Evolutionary conservation across 2,113 vertebrate species (phyloP).

Genomic region (Brienomyrus longianalis): DNA sequence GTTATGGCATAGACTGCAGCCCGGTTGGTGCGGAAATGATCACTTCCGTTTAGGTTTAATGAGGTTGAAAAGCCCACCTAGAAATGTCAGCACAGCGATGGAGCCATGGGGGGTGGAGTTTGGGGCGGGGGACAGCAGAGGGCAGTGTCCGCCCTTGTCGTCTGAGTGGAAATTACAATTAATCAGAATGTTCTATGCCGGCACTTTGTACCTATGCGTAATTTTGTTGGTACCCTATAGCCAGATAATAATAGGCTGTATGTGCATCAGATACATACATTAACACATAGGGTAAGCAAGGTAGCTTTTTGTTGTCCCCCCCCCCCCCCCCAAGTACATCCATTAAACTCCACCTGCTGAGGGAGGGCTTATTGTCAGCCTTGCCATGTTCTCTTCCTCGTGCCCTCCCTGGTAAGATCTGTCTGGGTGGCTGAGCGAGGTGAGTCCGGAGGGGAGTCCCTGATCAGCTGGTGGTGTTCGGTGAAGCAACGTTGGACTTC

Average conservation of each 20-base stretch:
- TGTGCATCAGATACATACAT: background rate
- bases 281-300: background rate
- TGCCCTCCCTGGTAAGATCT: background rate
- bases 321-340: background rate
- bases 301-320: background rate
- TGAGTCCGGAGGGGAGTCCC: background rate
- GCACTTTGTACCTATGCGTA: background rate
- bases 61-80: background rate
- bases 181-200: background rate
- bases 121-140: background rate
- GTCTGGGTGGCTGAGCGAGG: background rate
- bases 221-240: background rate
- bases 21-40: background rate
- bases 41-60: background rate
- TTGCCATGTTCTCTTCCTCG: background rate
- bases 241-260: background rate
- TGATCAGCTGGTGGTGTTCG: background rate
- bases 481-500: background rate
- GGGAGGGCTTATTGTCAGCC: background rate
- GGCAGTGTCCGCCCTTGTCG: background rate
- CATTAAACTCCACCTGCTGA: background rate
- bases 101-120: background rate
- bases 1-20: background rate
- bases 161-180: background rate
- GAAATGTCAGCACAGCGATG: background rate